phyloP scores from a whole-genome alignment of 2,888 invertebrate species.

The Tenthredo livida region DNA sequence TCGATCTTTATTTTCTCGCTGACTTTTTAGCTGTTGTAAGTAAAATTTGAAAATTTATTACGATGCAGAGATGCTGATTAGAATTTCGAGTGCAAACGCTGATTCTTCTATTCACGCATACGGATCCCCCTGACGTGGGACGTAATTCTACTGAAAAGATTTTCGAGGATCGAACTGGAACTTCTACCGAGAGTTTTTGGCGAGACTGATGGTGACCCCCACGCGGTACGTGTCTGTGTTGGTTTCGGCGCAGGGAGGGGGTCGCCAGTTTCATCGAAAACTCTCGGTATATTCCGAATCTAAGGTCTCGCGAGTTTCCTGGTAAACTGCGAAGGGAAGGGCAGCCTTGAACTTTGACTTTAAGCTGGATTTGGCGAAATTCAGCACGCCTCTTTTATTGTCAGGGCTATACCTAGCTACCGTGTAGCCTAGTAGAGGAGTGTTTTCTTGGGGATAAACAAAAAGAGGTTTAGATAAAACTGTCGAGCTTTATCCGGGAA shows the following conservation, averaged over 20 bases:
- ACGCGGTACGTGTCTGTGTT: too few species aligned
- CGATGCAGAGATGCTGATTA: too few species aligned
- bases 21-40: neutral
- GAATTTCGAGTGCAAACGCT: too few species aligned
- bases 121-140: neutral
- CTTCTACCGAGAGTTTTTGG: too few species aligned
- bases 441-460: constrained; percentile 21
- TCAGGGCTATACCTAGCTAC: neutral
- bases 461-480: constrained; percentile 46
- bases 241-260: too few species aligned
- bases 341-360: constrained; percentile 15
- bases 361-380: constrained; percentile 21
- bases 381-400: constrained; percentile 42
- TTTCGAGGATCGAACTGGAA: neutral
- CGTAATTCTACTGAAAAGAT: neutral
- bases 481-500: constrained; percentile 20
- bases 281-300: too few species aligned
- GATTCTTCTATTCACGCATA: too few species aligned
- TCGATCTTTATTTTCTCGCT: neutral
- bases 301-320: neutral
- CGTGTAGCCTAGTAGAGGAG: constrained; percentile 4
- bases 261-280: too few species aligned
- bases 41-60: neutral
- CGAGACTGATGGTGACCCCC: too few species aligned
- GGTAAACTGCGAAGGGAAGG: neutral